phyloP scores from a whole-genome alignment of 2,113 vertebrate genomes.

The Montifringilla adamsi region DNA sequence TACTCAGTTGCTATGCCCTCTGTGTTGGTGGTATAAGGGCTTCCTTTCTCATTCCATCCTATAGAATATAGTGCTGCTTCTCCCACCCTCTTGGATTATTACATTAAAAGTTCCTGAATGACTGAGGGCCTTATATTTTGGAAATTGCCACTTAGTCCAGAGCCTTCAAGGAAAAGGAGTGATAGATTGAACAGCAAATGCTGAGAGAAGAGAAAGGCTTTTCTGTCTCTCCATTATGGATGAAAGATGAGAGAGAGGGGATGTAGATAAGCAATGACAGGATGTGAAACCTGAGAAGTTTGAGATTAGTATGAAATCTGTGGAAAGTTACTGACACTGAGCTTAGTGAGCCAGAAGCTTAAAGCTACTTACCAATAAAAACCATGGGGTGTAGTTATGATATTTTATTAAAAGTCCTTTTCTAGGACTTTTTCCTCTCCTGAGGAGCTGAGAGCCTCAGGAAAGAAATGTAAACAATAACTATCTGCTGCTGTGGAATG shows the following conservation, averaged over 20 bases:
- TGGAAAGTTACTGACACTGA: background rate
- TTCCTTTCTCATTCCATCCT: background rate
- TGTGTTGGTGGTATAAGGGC: background rate
- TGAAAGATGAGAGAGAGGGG: background rate
- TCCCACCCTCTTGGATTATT: background rate
- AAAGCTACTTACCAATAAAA: background rate
- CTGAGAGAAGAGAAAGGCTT: background rate
- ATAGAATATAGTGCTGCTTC: background rate
- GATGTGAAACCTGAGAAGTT: background rate
- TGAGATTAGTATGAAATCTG: background rate
- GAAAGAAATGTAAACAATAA: no score
- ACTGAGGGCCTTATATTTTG: background rate
- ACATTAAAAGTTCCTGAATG: background rate
- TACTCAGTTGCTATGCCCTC: background rate
- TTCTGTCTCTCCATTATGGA: accelerated
- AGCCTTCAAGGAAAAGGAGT: background rate
- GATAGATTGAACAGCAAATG: background rate
- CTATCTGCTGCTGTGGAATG: no score
- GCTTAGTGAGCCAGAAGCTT: background rate
- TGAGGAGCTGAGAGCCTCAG: no score
- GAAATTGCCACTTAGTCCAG: background rate
- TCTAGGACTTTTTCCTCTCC: no score
- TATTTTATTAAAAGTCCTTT: no score
- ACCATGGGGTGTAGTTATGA: background rate
- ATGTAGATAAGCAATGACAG: background rate